phyloP scores from a whole-genome alignment of 1,140 invertebrate genomes.

The Polyergus mexicanus region DNA sequence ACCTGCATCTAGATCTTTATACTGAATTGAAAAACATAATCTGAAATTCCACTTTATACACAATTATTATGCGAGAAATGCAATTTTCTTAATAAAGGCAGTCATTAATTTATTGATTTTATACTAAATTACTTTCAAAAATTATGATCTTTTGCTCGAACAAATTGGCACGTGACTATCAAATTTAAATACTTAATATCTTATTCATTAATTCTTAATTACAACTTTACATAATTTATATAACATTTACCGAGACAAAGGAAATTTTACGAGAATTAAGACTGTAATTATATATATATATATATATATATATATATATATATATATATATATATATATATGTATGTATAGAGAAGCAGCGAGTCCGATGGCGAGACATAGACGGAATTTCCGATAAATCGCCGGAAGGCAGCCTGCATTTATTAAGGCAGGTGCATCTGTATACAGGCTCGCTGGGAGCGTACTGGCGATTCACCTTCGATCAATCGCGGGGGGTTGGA shows the following conservation, averaged over 20 bases:
- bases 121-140: background rate
- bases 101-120: background rate
- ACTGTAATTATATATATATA: no score
- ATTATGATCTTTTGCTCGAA: background rate
- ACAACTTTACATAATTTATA: background rate
- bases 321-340: no score
- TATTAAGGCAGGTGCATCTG: slow-evolving; percentile 17
- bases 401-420: background rate
- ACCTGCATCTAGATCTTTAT: background rate
- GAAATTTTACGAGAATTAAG: background rate
- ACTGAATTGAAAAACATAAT: background rate
- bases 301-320: no score
- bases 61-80: background rate
- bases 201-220: background rate
- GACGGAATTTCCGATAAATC: slow-evolving; percentile 42
- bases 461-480: background rate
- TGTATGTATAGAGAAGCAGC: background rate
- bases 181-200: background rate
- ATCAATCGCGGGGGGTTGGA: slow-evolving; percentile 8
- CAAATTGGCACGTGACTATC: background rate
- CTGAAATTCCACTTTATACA: background rate
- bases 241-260: background rate
- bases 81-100: background rate
- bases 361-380: background rate
- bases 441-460: slow-evolving; percentile 10